Conservation (phyloP, 2,888 invertebrate species). For the Phytoseiulus persimilis region DNA sequence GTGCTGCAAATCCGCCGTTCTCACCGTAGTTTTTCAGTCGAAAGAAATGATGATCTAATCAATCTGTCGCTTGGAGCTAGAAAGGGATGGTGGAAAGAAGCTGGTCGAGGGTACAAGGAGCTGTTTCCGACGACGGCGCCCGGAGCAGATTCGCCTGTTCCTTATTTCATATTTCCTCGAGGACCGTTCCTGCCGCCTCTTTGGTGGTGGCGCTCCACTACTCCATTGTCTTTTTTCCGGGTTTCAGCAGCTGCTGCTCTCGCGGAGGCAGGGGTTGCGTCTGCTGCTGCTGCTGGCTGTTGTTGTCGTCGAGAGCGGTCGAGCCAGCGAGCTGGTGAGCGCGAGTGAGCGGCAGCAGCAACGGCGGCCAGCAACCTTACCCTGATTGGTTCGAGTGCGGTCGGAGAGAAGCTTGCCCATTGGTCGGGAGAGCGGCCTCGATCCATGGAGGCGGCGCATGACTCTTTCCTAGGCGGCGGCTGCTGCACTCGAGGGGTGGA, state of each 20-base stretch:
- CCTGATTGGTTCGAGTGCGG: slow-evolving; percentile 36
- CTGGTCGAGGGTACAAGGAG: background rate
- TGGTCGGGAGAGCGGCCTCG: slow-evolving; percentile 35
- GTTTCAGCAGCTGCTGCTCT: background rate
- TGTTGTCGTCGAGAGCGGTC: background rate
- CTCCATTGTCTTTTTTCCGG: background rate
- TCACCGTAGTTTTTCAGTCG: too few species aligned
- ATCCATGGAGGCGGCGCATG: slow-evolving; percentile 23
- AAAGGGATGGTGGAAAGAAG: too few species aligned
- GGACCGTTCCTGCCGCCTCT: background rate
- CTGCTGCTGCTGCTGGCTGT: background rate
- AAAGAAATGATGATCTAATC: too few species aligned
- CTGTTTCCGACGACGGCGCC: background rate
- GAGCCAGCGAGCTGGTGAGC: background rate
- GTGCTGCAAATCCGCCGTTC: too few species aligned
- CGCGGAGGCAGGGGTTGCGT: background rate
- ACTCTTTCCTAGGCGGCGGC: background rate
- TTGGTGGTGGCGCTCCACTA: background rate
- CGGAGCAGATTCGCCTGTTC: background rate
- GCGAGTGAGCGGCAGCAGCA: background rate
- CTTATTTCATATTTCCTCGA: background rate
- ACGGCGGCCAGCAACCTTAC: background rate
- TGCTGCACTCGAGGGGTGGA: background rate
- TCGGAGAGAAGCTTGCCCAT: slow-evolving; percentile 12
- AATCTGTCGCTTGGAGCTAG: too few species aligned